phyloP scores from a whole-genome alignment of 2,797 vertebrate species.

The Spinibarbus caldwelli region DNA sequence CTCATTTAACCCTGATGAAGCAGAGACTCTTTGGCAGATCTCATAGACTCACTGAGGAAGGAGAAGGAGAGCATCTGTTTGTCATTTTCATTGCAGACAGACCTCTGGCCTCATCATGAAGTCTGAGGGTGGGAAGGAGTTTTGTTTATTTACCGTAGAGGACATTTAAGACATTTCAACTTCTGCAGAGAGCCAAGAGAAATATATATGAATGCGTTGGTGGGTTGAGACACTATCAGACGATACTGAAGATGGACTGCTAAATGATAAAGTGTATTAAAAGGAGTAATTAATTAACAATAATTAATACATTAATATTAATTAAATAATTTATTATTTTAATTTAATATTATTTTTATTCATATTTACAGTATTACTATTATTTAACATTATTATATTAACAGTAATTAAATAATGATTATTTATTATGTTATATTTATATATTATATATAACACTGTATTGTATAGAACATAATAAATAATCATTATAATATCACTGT shows the following conservation, averaged over 20 bases:
- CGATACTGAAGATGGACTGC: not conserved
- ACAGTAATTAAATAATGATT: too few relatives aligned
- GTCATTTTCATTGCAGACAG: conserved; percentile 40
- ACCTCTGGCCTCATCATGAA: conserved; percentile 23
- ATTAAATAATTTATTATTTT: not conserved
- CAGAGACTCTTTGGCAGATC: conserved; percentile 39
- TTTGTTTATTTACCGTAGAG: conserved; percentile 7
- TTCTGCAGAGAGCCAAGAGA: not conserved
- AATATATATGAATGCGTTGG: not conserved
- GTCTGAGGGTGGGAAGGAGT: conserved; percentile 18
- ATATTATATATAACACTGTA: too few relatives aligned
- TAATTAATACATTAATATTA: too few relatives aligned
- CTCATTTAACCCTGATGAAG: conserved; percentile 63
- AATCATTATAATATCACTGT: too few relatives aligned
- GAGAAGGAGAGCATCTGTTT: conserved; percentile 17
- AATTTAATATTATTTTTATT: not conserved
- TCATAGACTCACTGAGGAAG: conserved; percentile 37
- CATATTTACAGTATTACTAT: too few relatives aligned
- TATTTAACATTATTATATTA: too few relatives aligned
- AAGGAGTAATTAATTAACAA: not conserved
- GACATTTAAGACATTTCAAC: conserved; percentile 28
- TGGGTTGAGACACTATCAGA: not conserved
- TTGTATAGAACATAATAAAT: too few relatives aligned
- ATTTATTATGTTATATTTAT: too few relatives aligned
- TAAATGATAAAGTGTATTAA: not conserved